These are phyloP conservation scores for Amblyopsis hoosieri DNA, from an alignment of 2,797 vertebrate genomes.

Conservation along the genomic window DNA sequence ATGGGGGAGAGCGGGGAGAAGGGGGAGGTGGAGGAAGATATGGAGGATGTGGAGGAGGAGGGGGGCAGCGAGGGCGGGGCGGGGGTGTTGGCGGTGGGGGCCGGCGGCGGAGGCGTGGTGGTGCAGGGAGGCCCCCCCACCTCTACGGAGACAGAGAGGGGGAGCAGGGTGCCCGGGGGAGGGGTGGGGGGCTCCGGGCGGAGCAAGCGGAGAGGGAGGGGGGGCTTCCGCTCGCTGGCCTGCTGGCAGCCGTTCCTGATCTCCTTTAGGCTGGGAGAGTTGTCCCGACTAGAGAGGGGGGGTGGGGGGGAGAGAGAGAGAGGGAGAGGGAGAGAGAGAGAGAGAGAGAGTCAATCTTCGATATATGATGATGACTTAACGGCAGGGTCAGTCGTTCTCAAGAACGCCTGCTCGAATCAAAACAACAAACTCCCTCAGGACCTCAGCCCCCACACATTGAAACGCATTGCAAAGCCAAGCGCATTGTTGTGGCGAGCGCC, in stretches of 20 bases:
- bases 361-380: no score
- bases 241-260: constrained; percentile 97
- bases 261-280: constrained; percentile 97
- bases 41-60: neutral
- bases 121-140: constrained; percentile 40
- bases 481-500: no score
- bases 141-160: constrained; percentile 16
- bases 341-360: neutral
- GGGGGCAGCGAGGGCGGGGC: neutral
- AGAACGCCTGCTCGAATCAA: no score
- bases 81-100: constrained; percentile 22
- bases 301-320: neutral
- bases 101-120: neutral
- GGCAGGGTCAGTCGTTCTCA: no score
- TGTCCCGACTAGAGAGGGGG: constrained; percentile 85
- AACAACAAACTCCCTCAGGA: no score
- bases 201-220: constrained; percentile 91
- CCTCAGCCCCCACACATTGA: no score
- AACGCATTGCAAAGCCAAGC: no score
- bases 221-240: constrained; percentile 93
- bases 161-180: constrained; percentile 56
- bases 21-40: neutral
- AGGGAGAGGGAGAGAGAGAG: neutral
- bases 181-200: constrained; percentile 83
- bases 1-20: constrained; percentile 56